These are phyloP conservation scores for Furcula furcula DNA, from an alignment of 2,888 invertebrate genomes.

Conservation along the genomic window DNA sequence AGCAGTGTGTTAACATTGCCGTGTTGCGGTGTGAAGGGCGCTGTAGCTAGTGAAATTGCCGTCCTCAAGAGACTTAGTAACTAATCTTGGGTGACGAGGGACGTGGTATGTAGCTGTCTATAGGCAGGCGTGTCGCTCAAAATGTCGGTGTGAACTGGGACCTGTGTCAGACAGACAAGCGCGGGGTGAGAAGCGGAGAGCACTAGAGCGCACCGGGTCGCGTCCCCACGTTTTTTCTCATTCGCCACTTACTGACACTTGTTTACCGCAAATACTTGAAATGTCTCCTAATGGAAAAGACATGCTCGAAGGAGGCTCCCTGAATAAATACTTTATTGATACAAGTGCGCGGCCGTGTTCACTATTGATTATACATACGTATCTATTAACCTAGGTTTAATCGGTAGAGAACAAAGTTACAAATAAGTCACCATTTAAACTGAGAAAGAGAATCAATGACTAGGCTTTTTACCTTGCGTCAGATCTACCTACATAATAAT, in stretches of 20 bases:
- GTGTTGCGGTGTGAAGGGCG: no score
- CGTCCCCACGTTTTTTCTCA: slow-evolving; percentile 55
- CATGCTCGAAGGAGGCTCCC: slow-evolving; percentile 68
- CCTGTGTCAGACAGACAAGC: slow-evolving; percentile 21
- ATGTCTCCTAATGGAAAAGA: slow-evolving; percentile 79
- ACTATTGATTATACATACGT: slow-evolving; percentile 47
- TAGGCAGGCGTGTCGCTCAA: no score
- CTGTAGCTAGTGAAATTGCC: no score
- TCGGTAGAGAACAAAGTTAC: background rate
- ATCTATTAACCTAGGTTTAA: no score
- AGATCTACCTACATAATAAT: no score
- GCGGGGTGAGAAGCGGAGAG: slow-evolving; percentile 16
- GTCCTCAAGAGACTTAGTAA: no score
- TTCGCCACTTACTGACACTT: slow-evolving; percentile 67
- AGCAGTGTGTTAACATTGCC: no score
- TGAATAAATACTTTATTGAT: slow-evolving; percentile 78
- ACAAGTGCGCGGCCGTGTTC: slow-evolving; percentile 64
- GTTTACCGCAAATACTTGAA: slow-evolving; percentile 75
- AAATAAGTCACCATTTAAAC: background rate
- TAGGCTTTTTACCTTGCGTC: no score
- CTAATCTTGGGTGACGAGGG: no score
- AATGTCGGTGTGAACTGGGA: slow-evolving; percentile 28
- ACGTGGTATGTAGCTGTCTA: no score
- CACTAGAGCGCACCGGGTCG: slow-evolving; percentile 12
- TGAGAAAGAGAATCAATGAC: background rate